Conservation (phyloP, 2,888 invertebrate genomes). For the Drosophila limbata region DNA sequence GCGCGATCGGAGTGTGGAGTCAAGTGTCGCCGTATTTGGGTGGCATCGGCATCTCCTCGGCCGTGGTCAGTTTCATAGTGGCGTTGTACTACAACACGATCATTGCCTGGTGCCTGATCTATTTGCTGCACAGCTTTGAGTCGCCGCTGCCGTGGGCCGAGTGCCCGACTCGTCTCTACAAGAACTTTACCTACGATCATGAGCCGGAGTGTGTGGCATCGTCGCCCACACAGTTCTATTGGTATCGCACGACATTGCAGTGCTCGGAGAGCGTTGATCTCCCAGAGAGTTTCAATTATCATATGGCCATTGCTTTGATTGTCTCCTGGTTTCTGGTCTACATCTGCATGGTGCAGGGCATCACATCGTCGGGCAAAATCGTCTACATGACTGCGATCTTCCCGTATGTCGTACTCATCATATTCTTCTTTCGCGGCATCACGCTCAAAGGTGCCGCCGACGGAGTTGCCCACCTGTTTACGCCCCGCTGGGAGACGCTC, state of each 20-base stretch:
- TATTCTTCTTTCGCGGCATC: slow-evolving; percentile 97
- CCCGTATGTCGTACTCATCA: slow-evolving; percentile 97
- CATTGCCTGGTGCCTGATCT: slow-evolving; percentile 98
- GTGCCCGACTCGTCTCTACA: slow-evolving; percentile 93
- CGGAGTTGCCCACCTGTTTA: slow-evolving; percentile 94
- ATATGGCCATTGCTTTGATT: slow-evolving; percentile 93
- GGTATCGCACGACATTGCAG: slow-evolving; percentile 96
- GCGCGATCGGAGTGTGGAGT: slow-evolving; percentile 98
- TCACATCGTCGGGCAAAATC: slow-evolving; percentile 98
- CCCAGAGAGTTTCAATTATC: slow-evolving; percentile 95
- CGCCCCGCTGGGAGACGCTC: slow-evolving; percentile 96
- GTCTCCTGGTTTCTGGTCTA: slow-evolving; percentile 97
- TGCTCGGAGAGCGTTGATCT: slow-evolving; percentile 95
- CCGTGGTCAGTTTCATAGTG: slow-evolving; percentile 98
- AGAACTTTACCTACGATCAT: slow-evolving; percentile 91
- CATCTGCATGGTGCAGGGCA: slow-evolving; percentile 98
- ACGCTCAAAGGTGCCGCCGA: slow-evolving; percentile 93
- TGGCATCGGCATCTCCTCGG: slow-evolving; percentile 96
- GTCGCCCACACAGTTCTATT: slow-evolving; percentile 97
- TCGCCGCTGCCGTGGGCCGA: slow-evolving; percentile 96
- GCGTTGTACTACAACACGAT: slow-evolving; percentile 99
- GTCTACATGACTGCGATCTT: slow-evolving; percentile 98
- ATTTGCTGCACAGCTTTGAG: slow-evolving; percentile 97
- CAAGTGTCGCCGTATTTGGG: slow-evolving; percentile 93
- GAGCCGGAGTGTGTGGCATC: slow-evolving; percentile 94